A percentile compares a stretch with the other conserved stretches of the same genome.
Conservation (phyloP, 2,888 invertebrate species). For the Sminthurinus aureus region DNA sequence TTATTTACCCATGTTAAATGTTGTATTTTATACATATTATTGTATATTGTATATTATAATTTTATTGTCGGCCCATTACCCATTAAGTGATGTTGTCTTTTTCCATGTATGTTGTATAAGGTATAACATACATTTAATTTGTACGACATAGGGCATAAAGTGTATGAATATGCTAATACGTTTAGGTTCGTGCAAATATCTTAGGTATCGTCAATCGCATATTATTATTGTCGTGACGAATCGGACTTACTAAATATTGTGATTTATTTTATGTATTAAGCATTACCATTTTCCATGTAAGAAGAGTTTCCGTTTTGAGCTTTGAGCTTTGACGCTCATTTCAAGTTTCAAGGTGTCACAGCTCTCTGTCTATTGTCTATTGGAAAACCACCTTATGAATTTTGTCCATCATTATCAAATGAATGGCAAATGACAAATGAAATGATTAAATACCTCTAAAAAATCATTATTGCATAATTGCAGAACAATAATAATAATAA, state of each 20-base stretch:
- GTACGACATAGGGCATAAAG: too few relatives aligned
- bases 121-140: too few relatives aligned
- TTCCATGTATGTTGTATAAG: background rate
- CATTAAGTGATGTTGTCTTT: background rate
- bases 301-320: background rate
- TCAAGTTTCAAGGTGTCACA: background rate
- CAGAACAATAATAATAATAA: too few relatives aligned
- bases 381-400: background rate
- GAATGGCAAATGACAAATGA: too few relatives aligned
- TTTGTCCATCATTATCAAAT: too few relatives aligned
- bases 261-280: background rate
- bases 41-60: too few relatives aligned
- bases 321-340: background rate
- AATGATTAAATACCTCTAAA: too few relatives aligned
- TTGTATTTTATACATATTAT: too few relatives aligned
- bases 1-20: background rate
- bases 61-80: too few relatives aligned
- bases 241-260: background rate
- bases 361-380: background rate
- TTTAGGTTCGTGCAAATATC: too few relatives aligned
- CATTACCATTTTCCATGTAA: background rate
- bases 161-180: too few relatives aligned
- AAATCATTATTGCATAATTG: too few relatives aligned
- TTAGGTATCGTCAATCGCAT: background rate
- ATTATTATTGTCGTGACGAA: slow-evolving; percentile 15